Evolutionary conservation across 2,797 vertebrate species (phyloP), one percentile per base, ranked within the genome.

Genomic region (Siniperca undulata): DNA sequence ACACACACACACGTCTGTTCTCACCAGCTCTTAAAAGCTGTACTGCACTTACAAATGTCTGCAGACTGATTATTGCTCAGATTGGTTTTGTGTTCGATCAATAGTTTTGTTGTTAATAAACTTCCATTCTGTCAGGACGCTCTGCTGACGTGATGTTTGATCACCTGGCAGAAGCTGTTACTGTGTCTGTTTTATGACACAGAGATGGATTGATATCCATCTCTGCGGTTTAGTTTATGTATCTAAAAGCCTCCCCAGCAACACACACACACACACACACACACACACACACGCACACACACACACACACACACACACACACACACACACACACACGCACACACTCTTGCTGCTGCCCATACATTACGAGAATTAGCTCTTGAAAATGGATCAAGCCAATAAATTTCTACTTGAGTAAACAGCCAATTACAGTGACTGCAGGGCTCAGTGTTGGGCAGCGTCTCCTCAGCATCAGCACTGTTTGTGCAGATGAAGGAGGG

Each of bases 281-380:
- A 22, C 44, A 11, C 44, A 50, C 64, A 59, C 67, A 64, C 24
- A 8, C 36, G n/a, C 24, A 22, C 24, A 73, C 27, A 48, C 56
- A 48, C 24, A 22, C 44, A 11, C 44, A 50, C 64, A 59, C 67
- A 64, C 24, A 5, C 48, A 10, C 77, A 36, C 19, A 38, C 38
- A 38, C 70, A 44, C 24, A 22, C 24, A 73, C 27, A 48, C 56
- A 48, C 24, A 22, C 44, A 11, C 44, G 42, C 64, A 59, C 67
- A 64, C 24, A 8, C 36, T 2, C 10, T 2, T 1, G 4, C 36
- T n/a, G 22, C 17, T 4, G 10, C 46, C 38, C 53, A 56, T 71
- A 81, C 80, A 87, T 87, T 85, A 89, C 8, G 48, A 81, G 71
- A 81, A 87, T 89, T 81, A 83, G 48, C 80, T 76, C 71, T 59